Evolutionary conservation across 2,888 invertebrate genomes (phyloP).

Genomic region (Eupithecia dodoneata): DNA sequence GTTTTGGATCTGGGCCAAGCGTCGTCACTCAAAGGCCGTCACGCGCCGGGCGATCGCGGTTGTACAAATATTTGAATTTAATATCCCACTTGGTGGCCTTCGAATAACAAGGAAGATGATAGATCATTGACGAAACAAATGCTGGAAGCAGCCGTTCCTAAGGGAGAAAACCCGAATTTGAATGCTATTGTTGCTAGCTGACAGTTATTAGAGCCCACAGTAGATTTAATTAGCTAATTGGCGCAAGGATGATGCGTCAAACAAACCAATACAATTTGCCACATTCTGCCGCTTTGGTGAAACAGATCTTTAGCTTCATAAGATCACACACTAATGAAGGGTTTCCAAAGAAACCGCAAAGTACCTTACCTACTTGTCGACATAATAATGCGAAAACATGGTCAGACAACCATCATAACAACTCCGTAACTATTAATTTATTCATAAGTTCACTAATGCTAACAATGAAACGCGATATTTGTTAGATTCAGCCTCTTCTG

Average conservation of each 20-base stretch:
- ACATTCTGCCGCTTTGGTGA: not conserved
- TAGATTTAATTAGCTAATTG: not conserved
- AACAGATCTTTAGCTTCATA: not conserved
- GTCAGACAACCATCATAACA: not conserved
- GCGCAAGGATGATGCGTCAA: not conserved
- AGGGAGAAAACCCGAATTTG: not conserved
- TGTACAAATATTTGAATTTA: not conserved
- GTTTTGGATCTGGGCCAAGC: constrained; percentile 4
- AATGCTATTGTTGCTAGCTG: not conserved
- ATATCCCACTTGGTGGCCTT: not conserved
- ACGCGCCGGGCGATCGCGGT: not conserved
- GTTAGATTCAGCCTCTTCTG: not conserved
- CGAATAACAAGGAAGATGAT: not conserved
- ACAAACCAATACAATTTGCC: not conserved
- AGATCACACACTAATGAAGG: not conserved
- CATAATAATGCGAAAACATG: not conserved
- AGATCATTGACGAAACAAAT: not conserved
- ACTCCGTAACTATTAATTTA: constrained; percentile 6
- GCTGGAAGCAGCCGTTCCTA: not conserved
- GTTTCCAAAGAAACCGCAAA: not conserved
- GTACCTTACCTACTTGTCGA: not conserved
- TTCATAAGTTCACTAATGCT: not conserved
- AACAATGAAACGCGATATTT: constrained; percentile 1
- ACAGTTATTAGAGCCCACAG: not conserved
- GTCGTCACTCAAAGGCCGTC: constrained; percentile 2